Evolutionary conservation across 2,888 invertebrate species (phyloP).

Genomic region (Epistrophella euchroma): DNA sequence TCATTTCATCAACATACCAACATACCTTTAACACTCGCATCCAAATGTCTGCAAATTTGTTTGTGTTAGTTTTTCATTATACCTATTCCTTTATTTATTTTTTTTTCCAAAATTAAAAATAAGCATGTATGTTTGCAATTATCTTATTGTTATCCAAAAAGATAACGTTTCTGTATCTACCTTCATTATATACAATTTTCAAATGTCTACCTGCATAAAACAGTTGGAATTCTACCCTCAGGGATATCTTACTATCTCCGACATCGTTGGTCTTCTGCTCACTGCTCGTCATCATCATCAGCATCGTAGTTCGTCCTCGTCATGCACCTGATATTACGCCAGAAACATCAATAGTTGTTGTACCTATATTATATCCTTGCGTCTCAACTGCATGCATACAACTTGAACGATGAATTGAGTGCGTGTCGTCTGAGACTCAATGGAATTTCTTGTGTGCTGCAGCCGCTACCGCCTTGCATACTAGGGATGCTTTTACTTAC

Average conservation of each 20-base stretch:
- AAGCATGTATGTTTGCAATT: conserved; percentile 64
- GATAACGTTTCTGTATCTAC: conserved; percentile 42
- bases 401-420: conserved; percentile 56
- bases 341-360: conserved; percentile 22
- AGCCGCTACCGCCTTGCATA: not conserved
- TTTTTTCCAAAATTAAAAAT: conserved; percentile 24
- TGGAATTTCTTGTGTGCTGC: conserved; percentile 44
- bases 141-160: conserved; percentile 66
- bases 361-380: conserved; percentile 5
- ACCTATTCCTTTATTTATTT: not conserved
- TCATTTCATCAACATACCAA: conserved; percentile 40
- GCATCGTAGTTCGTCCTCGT: conserved; percentile 21
- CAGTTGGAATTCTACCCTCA: conserved; percentile 52
- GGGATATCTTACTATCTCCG: conserved; percentile 53
- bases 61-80: conserved; percentile 32
- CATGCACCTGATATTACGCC: conserved; percentile 25
- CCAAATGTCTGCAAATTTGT: conserved; percentile 54
- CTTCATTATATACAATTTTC: conserved; percentile 32
- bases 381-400: conserved; percentile 28
- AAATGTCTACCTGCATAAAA: conserved; percentile 51
- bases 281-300: conserved; percentile 1
- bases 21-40: conserved; percentile 12
- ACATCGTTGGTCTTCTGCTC: not conserved
- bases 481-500: not conserved
- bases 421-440: conserved; percentile 61